Base-by-base conservation (phyloP, 2,888 invertebrate genomes). In the Gryllus longicercus region DNA sequence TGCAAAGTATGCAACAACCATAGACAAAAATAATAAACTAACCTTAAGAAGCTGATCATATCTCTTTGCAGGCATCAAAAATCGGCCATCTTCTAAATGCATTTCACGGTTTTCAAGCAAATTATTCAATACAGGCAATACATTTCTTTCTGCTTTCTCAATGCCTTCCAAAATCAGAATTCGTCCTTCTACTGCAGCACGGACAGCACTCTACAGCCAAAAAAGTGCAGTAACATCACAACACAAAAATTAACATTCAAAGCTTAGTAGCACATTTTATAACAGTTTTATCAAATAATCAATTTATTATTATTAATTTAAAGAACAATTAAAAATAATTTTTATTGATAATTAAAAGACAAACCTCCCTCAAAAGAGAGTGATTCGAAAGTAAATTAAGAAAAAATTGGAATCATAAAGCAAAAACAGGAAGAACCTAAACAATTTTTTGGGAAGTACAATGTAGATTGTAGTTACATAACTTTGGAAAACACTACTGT, bases 61-160 rank as follows among this genome's bases (percentile, higher is more conserved):
- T 88, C 97, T 91, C 5, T 91, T 88, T 12, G 97, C 93, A 0
- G 97, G 94, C 86, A 99, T 94, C 74, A 99, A 89, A 86, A 98
- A 96, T 84, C 97, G 89, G 0, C 99, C 99, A 89, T 98, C 98
- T 88, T 99, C 98, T 82, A 99, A 89, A 87, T 98, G 97, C 98
- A 99, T 98, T 88, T 99, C 99, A 80, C 98, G 90, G 87, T 99
- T 99, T 88, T 99, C 98, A 79, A 99, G 88, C 80, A 99, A 89
- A 88, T 99, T 99, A 87, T 99, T 99, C 75, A 99, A 89, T 78
- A 99, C 95, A 63, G 98, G 98, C 82, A 99, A 88, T 75, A 99
- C 98, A 89, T 99, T 99, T 78, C 98, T 90, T 86, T 99, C 99
- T 0, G 98, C 97, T 86, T 98, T 98, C 89, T 99, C 98, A 80